phyloP scores from a whole-genome alignment of 2,888 invertebrate species.

The Idaea biselata region DNA sequence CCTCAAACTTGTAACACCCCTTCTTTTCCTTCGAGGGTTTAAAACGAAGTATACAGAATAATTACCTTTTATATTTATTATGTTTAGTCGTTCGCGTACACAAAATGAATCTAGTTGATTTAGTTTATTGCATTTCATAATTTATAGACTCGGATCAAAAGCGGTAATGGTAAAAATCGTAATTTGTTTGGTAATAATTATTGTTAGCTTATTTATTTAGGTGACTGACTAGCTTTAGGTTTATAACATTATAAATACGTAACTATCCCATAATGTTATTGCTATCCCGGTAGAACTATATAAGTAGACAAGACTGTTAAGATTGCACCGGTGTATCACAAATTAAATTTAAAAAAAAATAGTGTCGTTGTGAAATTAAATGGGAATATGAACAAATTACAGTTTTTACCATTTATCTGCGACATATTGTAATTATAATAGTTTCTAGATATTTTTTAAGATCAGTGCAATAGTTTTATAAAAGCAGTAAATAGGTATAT shows the following conservation, averaged over 20 bases:
- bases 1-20: too few relatives aligned
- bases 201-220: neutral
- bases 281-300: neutral
- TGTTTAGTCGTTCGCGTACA: too few relatives aligned
- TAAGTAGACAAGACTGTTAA: neutral
- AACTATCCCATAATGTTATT: neutral
- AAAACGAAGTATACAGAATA: too few relatives aligned
- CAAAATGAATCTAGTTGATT: too few relatives aligned
- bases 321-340: neutral
- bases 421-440: slow-evolving; percentile 5
- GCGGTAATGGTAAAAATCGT: neutral
- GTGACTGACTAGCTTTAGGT: neutral
- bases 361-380: neutral
- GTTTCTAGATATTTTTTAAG: slow-evolving; percentile 14
- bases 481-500: slow-evolving; percentile 24
- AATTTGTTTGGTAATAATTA: neutral
- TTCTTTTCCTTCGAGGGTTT: too few relatives aligned
- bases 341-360: neutral
- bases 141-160: neutral
- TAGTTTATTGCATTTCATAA: neutral
- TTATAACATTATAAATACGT: neutral
- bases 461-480: slow-evolving; percentile 34
- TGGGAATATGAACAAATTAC: neutral
- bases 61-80: too few relatives aligned
- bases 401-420: neutral